phyloP scores from a whole-genome alignment of 2,113 vertebrate genomes.

The Rafetus swinhoei region DNA sequence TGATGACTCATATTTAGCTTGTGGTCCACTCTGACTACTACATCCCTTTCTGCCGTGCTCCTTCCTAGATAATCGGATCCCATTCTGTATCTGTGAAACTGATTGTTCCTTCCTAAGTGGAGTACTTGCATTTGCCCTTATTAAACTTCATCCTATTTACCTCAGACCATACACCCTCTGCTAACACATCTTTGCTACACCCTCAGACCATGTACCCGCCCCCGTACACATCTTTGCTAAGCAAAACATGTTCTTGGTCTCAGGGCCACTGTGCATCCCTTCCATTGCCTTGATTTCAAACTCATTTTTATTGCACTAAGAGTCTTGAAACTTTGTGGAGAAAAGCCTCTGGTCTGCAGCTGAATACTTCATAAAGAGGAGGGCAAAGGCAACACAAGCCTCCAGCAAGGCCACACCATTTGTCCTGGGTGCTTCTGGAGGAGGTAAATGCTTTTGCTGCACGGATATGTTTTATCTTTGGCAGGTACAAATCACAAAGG shows the following conservation, averaged over 20 bases:
- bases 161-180: too few relatives aligned
- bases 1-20: too few relatives aligned
- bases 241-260: neutral
- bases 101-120: too few relatives aligned
- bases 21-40: too few relatives aligned
- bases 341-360: neutral
- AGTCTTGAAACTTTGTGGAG: neutral
- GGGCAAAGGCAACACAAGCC: neutral
- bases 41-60: too few relatives aligned
- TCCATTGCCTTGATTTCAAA: neutral
- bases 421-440: neutral
- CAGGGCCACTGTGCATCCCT: neutral
- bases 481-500: neutral
- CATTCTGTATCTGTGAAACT: too few relatives aligned
- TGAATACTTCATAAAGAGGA: neutral
- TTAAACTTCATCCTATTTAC: too few relatives aligned
- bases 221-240: neutral
- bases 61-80: too few relatives aligned
- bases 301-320: neutral
- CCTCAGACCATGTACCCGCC: too few relatives aligned
- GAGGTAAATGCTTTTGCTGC: neutral
- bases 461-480: neutral
- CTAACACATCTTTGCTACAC: too few relatives aligned
- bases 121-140: too few relatives aligned
- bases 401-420: neutral